Conservation (phyloP, 2,113 vertebrate species). For the Serinus canaria region DNA sequence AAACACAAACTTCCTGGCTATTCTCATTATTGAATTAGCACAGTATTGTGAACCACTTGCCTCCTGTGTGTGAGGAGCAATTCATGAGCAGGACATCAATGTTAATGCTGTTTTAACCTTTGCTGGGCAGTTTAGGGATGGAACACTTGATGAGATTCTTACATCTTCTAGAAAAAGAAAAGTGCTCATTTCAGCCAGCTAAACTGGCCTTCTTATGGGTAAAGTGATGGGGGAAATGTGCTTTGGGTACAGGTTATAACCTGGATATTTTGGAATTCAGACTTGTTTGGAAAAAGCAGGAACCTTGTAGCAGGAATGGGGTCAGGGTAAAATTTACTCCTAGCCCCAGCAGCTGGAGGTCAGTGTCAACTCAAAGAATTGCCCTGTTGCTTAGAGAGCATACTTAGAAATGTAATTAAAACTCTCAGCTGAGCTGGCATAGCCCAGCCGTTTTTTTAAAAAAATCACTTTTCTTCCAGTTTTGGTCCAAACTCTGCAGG, state of each 20-base stretch:
- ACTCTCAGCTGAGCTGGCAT: neutral
- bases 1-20: constrained; percentile 13
- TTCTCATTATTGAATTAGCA: constrained; percentile 54
- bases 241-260: neutral
- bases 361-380: neutral
- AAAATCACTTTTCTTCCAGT: neutral
- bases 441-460: neutral
- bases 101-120: constrained; percentile 49
- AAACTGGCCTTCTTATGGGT: neutral
- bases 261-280: neutral
- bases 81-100: constrained; percentile 3
- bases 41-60: constrained; percentile 21
- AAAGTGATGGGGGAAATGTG: neutral
- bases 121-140: constrained; percentile 13
- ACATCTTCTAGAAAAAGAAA: constrained; percentile 1
- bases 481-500: neutral
- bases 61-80: neutral
- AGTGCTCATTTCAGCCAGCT: neutral
- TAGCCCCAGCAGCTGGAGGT: neutral
- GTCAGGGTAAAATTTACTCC: neutral
- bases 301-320: neutral
- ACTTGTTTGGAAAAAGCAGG: neutral
- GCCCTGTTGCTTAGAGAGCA: neutral
- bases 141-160: neutral
- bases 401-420: neutral